Conservation (phyloP, 2,888 invertebrate species). For the Drosophila testacea region DNA sequence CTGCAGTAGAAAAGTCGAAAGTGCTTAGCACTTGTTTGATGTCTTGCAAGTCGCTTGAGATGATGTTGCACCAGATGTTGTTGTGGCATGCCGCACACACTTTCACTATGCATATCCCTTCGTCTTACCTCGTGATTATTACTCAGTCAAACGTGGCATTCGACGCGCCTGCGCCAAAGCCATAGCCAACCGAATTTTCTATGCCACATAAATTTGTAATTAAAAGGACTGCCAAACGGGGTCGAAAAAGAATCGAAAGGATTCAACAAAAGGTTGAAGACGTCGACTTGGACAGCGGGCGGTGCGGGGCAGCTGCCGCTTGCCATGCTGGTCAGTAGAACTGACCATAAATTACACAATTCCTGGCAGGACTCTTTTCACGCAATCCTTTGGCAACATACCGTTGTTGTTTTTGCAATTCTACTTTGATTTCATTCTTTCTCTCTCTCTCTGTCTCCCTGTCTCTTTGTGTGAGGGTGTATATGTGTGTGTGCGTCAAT, state of each 20-base stretch:
- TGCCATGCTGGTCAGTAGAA: slow-evolving; percentile 1
- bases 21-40: slow-evolving; percentile 36
- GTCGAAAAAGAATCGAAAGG: slow-evolving; percentile 44
- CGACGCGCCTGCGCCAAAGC: slow-evolving; percentile 54
- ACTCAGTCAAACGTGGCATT: slow-evolving; percentile 48
- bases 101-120: slow-evolving; percentile 49
- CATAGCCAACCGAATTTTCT: slow-evolving; percentile 43
- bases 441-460: background rate
- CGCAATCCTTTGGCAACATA: slow-evolving; percentile 67
- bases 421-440: slow-evolving; percentile 16
- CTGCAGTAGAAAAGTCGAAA: background rate
- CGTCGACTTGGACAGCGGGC: slow-evolving; percentile 14
- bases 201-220: slow-evolving; percentile 60
- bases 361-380: slow-evolving; percentile 27
- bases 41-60: slow-evolving; percentile 6
- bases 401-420: slow-evolving; percentile 48
- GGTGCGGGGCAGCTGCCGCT: slow-evolving; percentile 54
- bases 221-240: slow-evolving; percentile 41
- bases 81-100: slow-evolving; percentile 34
- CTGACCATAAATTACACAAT: slow-evolving; percentile 70
- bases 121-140: slow-evolving; percentile 52
- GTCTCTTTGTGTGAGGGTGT: slow-evolving; percentile 1
- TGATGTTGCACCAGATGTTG: slow-evolving; percentile 41
- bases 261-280: slow-evolving; percentile 49
- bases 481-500: slow-evolving; percentile 44